These are phyloP conservation scores for Drosophila parabipectinata DNA, from an alignment of 1,140 invertebrate genomes.

Conservation along the genomic window DNA sequence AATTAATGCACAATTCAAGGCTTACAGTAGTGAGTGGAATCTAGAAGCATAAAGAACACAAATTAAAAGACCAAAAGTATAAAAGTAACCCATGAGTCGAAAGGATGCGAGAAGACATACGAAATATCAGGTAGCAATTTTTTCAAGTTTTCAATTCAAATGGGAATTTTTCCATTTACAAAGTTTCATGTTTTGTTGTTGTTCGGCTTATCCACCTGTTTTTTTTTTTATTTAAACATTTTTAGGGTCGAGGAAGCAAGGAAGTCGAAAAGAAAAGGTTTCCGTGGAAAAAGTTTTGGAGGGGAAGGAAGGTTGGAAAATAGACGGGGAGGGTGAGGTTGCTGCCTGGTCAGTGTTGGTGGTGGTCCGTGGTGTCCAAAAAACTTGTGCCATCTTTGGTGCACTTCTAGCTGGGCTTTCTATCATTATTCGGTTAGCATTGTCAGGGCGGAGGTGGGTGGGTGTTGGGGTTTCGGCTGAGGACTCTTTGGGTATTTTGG, in stretches of 20 bases:
- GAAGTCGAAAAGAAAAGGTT: constrained; percentile 24
- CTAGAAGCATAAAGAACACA: constrained; percentile 81
- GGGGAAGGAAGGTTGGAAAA: background rate
- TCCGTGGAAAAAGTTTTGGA: constrained; percentile 10
- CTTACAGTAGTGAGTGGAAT: constrained; percentile 78
- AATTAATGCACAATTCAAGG: constrained; percentile 78
- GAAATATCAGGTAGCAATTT: constrained; percentile 35
- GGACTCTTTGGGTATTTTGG: constrained; percentile 2
- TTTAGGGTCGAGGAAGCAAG: constrained; percentile 18
- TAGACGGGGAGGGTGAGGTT: background rate
- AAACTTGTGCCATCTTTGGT: constrained; percentile 42
- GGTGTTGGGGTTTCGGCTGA: constrained; percentile 5
- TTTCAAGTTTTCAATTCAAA: constrained; percentile 51
- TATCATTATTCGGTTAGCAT: background rate
- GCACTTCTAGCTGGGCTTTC: constrained; percentile 25
- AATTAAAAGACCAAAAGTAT: constrained; percentile 77
- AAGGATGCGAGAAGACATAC: constrained; percentile 38
- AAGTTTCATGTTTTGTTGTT: constrained; percentile 28
- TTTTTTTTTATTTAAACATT: constrained; percentile 28
- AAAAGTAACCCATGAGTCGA: constrained; percentile 59
- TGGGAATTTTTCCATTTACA: constrained; percentile 64
- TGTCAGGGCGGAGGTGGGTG: background rate
- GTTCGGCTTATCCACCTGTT: constrained; percentile 35
- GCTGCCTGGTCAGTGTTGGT: constrained; percentile 11
- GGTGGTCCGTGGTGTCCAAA: constrained; percentile 22